phyloP scores from a whole-genome alignment of 1,140 invertebrate genomes.

The Chironomus striatipennis region DNA sequence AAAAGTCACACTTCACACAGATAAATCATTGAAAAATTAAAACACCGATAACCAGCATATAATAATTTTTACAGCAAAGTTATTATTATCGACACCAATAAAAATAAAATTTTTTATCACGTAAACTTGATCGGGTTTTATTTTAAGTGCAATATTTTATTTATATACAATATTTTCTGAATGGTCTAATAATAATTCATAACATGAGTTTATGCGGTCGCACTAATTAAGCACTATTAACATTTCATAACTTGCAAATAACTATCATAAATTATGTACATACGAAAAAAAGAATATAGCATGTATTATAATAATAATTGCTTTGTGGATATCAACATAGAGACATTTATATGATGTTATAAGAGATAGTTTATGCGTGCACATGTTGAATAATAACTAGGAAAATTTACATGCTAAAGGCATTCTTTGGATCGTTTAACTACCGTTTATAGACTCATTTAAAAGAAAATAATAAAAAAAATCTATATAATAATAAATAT shows the following conservation, averaged over 20 bases:
- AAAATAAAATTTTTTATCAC: conserved; percentile 10
- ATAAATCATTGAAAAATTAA: too few relatives aligned
- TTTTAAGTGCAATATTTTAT: neutral
- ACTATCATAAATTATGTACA: conserved; percentile 8
- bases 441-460: too few relatives aligned
- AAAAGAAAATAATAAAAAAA: too few relatives aligned
- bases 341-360: neutral
- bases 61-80: neutral
- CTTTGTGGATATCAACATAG: neutral
- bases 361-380: neutral
- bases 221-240: conserved; percentile 9
- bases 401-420: conserved; percentile 1
- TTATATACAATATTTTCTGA: too few relatives aligned
- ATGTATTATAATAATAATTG: conserved; percentile 4
- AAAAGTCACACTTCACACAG: too few relatives aligned
- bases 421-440: neutral
- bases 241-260: conserved; percentile 13
- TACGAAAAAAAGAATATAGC: neutral
- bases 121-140: neutral
- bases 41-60: too few relatives aligned
- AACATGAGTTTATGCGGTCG: neutral
- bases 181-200: neutral
- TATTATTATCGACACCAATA: neutral
- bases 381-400: conserved; percentile 8
- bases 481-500: too few relatives aligned